Base-by-base conservation (phyloP, 2,797 vertebrate species). In the Nyctalus aviator region DNA sequence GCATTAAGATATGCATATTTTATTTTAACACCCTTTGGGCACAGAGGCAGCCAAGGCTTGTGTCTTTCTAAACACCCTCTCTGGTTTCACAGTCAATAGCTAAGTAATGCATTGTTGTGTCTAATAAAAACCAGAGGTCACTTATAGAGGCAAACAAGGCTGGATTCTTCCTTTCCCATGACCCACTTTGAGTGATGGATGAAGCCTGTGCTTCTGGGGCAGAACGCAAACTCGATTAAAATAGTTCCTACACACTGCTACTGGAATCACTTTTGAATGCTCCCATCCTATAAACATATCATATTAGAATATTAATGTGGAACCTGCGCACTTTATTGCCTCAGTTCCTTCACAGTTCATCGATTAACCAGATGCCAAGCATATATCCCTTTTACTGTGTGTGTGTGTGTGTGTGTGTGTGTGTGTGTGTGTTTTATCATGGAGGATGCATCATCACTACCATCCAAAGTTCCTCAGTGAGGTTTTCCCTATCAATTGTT, bases 261-360 rank as follows among this genome's bases (percentile, higher is more conserved):
- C 97, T 94, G 76, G 95, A 97, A 97, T 98, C 96, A 97, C 97
- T 98, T 97, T 97, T 86, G 96, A 98, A 98, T 96, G 96, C 96
- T 97, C 97, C 97, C 77, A 97, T 96, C 94, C 96, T 92, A 95
- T 82, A 97, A 98, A 98, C 96, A 93, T 81, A 97, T 96, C 96
- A 87, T 81, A 97, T 96, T 98, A 97, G 97, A 96, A 97, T 98
- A 98, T 97, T 93, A 98, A 98, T 98, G 97, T 96, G 86, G 97
- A 97, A 95, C 94, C 92, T 5, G 95, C 96, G 84, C 50, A 72
- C 91, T 98, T 98, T 97, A 98, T 98, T 97, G 97, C 97, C 93
- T 96, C 95, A 5, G 96, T 96, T 97, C 96, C 97, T 98, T 97
- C 98, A 98, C 97, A 98, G 97, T 35, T 96, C 98, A 95, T 96